A percentile compares a stretch with the other conserved stretches of the same genome.
These are phyloP conservation scores for Aelia acuminata DNA, from an alignment of 2,888 invertebrate genomes.

Conservation along the genomic window DNA sequence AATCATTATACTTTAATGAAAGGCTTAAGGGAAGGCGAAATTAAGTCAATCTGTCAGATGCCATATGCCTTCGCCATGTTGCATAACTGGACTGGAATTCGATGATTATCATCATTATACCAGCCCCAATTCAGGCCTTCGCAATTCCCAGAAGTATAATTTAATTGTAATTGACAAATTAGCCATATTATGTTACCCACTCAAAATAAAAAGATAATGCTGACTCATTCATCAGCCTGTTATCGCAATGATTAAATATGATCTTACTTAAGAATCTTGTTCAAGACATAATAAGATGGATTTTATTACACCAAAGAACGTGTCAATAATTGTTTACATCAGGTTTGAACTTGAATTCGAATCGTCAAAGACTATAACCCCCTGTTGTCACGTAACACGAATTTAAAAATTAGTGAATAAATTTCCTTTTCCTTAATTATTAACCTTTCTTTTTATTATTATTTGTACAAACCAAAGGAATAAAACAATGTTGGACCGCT, in stretches of 20 bases:
- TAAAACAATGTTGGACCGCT: background rate
- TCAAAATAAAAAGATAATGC: background rate
- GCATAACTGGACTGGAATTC: conserved; percentile 28
- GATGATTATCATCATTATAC: conserved; percentile 17
- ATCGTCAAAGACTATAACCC: too few species aligned
- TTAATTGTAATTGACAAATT: conserved; percentile 34
- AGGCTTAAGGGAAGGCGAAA: background rate
- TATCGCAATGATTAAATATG: background rate
- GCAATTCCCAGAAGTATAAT: background rate
- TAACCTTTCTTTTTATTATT: too few species aligned
- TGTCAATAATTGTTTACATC: background rate
- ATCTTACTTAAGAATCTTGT: background rate
- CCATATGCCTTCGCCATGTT: background rate
- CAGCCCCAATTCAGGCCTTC: background rate
- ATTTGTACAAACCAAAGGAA: background rate
- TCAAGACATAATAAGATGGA: background rate
- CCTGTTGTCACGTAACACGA: too few species aligned
- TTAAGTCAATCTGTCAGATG: background rate
- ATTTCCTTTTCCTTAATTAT: too few species aligned
- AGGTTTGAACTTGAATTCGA: too few species aligned
- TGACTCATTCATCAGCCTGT: background rate
- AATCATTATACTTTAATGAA: background rate
- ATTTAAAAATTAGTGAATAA: too few species aligned
- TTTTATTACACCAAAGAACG: background rate
- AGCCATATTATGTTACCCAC: background rate